Percentiles rank a stretch among this genome's conserved stretches.
phyloP scores from a whole-genome alignment of 2,888 invertebrate genomes.

The Eueremaeus valkanovi region DNA sequence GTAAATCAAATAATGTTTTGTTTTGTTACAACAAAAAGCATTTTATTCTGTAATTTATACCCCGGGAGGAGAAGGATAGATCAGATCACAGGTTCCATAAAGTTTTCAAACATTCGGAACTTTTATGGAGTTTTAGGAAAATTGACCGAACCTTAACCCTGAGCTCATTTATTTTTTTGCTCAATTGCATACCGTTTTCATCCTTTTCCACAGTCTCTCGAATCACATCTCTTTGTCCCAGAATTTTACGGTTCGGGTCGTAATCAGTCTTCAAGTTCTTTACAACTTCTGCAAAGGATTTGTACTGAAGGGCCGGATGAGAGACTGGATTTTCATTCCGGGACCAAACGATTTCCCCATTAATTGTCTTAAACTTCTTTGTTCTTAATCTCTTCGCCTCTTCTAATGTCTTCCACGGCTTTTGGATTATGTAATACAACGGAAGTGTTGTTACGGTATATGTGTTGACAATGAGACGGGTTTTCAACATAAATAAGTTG shows the following conservation, averaged over 20 bases:
- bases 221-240: conserved; percentile 28
- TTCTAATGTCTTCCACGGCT: conserved; percentile 26
- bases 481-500: conserved; percentile 38
- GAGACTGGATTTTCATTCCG: conserved; percentile 3
- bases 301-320: conserved; percentile 19
- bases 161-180: too few species aligned
- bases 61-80: too few species aligned
- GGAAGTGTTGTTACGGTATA: conserved; percentile 41
- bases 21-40: too few species aligned
- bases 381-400: background rate
- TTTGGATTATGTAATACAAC: conserved; percentile 33
- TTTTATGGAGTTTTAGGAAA: background rate
- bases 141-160: too few species aligned
- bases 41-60: too few species aligned
- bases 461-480: conserved; percentile 37
- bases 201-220: background rate
- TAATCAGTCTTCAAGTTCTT: conserved; percentile 3
- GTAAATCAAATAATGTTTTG: too few species aligned
- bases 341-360: conserved; percentile 35
- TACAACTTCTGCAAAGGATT: conserved; percentile 11
- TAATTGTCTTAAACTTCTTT: background rate
- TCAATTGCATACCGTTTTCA: conserved; percentile 17
- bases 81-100: too few species aligned
- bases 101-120: too few species aligned
- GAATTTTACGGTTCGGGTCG: background rate